Percentiles rank a stretch among this genome's conserved stretches.
phyloP scores from a whole-genome alignment of 2,113 vertebrate species.

The Saccopteryx bilineata region DNA sequence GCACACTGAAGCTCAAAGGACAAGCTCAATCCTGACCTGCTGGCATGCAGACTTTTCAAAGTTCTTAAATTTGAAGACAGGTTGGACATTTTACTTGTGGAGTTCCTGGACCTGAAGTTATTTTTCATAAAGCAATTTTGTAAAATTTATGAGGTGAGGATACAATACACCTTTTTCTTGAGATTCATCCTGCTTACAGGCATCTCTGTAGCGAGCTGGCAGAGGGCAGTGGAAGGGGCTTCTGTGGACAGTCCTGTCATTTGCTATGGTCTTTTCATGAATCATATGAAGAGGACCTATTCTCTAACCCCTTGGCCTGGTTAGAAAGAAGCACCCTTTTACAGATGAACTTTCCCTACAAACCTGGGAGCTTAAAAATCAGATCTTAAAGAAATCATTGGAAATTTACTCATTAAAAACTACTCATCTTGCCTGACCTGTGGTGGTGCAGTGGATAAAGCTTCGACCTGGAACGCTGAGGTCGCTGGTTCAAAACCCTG shows the following conservation, averaged over 20 bases:
- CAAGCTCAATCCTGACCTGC: slow-evolving; percentile 49
- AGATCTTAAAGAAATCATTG: slow-evolving; percentile 39
- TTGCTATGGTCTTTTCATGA: slow-evolving; percentile 21
- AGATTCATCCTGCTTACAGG: slow-evolving; percentile 56
- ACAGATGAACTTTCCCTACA: not conserved
- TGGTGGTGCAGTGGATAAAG: too few relatives aligned
- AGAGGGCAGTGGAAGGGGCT: not conserved
- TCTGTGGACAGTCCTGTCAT: not conserved
- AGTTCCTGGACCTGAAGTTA: slow-evolving; percentile 64
- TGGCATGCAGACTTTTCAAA: slow-evolving; percentile 62
- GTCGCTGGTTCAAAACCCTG: too few relatives aligned
- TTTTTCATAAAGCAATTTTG: slow-evolving; percentile 75
- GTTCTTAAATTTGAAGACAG: slow-evolving; percentile 68
- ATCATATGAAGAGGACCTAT: not conserved
- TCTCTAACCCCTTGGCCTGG: not conserved
- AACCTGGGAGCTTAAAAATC: not conserved
- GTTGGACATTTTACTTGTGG: slow-evolving; percentile 69
- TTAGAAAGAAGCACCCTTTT: not conserved
- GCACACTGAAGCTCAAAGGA: slow-evolving; percentile 60
- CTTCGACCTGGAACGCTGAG: too few relatives aligned
- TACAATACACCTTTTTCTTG: slow-evolving; percentile 67
- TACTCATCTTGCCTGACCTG: not conserved
- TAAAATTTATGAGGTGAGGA: slow-evolving; percentile 77
- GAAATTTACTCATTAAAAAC: not conserved
- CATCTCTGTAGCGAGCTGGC: slow-evolving; percentile 58